phyloP scores from a whole-genome alignment of 2,888 invertebrate species.

The Asteroscopus sphinx region DNA sequence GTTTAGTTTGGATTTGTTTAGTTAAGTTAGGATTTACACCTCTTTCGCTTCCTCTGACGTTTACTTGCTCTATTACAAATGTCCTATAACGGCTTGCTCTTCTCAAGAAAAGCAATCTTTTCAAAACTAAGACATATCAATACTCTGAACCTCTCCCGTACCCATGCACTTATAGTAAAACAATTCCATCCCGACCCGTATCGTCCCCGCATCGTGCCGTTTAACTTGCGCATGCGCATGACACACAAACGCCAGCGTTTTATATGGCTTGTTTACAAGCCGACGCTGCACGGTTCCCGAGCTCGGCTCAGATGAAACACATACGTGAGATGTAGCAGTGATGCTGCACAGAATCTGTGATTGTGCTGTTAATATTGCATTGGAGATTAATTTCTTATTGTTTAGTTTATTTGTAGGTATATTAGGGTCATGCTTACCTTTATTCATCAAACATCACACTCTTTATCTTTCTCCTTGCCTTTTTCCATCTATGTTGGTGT shows the following conservation, averaged over 20 bases:
- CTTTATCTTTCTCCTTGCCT: too few relatives aligned
- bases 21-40: too few relatives aligned
- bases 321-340: conserved; percentile 36
- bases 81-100: too few relatives aligned
- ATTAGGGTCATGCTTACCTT: too few relatives aligned
- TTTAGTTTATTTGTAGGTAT: too few relatives aligned
- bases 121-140: too few relatives aligned
- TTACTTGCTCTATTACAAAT: too few relatives aligned
- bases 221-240: conserved; percentile 42
- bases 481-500: too few relatives aligned
- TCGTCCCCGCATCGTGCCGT: conserved; percentile 30
- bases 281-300: conserved; percentile 46
- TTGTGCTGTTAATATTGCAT: conserved; percentile 2
- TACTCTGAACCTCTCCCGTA: neutral
- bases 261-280: conserved; percentile 61
- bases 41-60: too few relatives aligned
- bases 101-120: too few relatives aligned
- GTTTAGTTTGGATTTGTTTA: too few relatives aligned
- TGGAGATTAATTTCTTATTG: neutral
- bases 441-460: too few relatives aligned
- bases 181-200: conserved; percentile 9
- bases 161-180: neutral
- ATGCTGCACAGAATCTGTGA: conserved; percentile 22
- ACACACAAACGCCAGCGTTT: conserved; percentile 58
- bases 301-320: conserved; percentile 37